These are phyloP conservation scores for Criorhina ranunculi DNA, from an alignment of 2,888 invertebrate species.

Conservation along the genomic window DNA sequence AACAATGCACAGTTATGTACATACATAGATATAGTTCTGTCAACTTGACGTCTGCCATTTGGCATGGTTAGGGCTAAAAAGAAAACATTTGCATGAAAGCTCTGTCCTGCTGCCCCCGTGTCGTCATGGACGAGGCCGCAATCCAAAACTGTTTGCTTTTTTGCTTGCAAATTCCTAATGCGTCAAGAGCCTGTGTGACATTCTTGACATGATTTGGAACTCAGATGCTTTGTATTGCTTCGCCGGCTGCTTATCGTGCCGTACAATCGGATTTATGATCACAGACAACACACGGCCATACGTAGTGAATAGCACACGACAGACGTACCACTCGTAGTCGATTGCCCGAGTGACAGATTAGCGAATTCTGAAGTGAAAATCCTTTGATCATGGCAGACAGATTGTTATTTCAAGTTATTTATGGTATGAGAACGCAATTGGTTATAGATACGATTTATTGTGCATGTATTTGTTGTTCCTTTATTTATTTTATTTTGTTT, in stretches of 20 bases:
- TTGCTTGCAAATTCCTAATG: slow-evolving; percentile 72
- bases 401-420: slow-evolving; percentile 72
- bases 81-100: slow-evolving; percentile 34
- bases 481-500: slow-evolving; percentile 22
- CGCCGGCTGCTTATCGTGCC: slow-evolving; percentile 64
- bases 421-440: slow-evolving; percentile 64
- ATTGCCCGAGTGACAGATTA: slow-evolving; percentile 71
- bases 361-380: slow-evolving; percentile 69
- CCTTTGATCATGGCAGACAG: slow-evolving; percentile 75
- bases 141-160: slow-evolving; percentile 57
- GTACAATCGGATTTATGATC: slow-evolving; percentile 71
- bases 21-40: slow-evolving; percentile 21
- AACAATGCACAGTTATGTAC: slow-evolving; percentile 10
- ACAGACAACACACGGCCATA: slow-evolving; percentile 35
- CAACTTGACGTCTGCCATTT: slow-evolving; percentile 52
- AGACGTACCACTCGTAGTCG: slow-evolving; percentile 33
- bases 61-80: slow-evolving; percentile 18
- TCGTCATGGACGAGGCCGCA: slow-evolving; percentile 54
- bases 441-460: slow-evolving; percentile 20
- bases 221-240: slow-evolving; percentile 58
- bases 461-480: slow-evolving; percentile 2
- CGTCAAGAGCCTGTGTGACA: slow-evolving; percentile 70
- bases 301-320: slow-evolving; percentile 25
- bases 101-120: slow-evolving; percentile 49
- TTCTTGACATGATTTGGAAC: slow-evolving; percentile 74